Conservation (phyloP, 2,113 vertebrate genomes). For the Ictidomys tridecemlineatus region DNA sequence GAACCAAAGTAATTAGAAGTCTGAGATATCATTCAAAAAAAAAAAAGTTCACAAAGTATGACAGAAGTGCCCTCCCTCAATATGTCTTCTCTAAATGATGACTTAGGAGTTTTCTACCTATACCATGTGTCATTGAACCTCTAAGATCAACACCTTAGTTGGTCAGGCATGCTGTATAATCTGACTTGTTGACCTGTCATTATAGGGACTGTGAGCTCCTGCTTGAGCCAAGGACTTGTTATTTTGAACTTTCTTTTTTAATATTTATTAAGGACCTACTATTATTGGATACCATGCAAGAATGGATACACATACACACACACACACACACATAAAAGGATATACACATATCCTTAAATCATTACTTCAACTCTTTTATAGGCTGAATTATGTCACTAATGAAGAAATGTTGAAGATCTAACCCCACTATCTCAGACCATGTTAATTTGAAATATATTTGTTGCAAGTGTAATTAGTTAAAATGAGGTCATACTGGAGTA, state of each 20-base stretch:
- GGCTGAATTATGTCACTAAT: not conserved
- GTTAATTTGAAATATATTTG: not conserved
- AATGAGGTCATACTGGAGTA: not conserved
- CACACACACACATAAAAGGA: too few relatives aligned
- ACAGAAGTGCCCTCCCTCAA: accelerated
- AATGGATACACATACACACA: too few relatives aligned
- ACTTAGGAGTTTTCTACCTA: not conserved
- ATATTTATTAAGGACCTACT: not conserved
- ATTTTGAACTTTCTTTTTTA: not conserved
- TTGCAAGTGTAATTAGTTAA: not conserved
- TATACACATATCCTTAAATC: not conserved
- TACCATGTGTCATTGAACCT: too few relatives aligned
- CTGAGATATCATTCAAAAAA: not conserved
- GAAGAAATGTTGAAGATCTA: not conserved
- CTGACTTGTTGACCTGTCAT: not conserved
- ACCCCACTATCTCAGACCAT: not conserved
- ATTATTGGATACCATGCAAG: not conserved
- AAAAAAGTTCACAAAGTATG: not conserved
- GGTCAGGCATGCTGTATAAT: not conserved
- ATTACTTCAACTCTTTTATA: not conserved
- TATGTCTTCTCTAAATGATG: not conserved
- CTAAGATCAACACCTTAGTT: not conserved
- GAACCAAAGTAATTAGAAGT: not conserved
- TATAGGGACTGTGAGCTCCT: not conserved
- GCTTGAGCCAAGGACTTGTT: not conserved